These are phyloP conservation scores for Megaceryle alcyon DNA, from an alignment of 2,797 vertebrate species.

Conservation along the genomic window DNA sequence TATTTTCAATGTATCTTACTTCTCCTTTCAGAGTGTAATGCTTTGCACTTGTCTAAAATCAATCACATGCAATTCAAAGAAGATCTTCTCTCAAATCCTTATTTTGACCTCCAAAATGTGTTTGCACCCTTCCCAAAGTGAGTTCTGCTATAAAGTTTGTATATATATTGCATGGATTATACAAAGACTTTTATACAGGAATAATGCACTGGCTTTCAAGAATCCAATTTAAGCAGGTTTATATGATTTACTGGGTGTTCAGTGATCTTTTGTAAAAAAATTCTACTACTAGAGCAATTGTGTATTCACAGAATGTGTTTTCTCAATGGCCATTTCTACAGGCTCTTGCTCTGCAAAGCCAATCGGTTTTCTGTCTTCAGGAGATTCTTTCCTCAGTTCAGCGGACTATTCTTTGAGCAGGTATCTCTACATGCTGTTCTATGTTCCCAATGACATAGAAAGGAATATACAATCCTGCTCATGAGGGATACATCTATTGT, in stretches of 20 bases:
- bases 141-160: not conserved
- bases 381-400: not conserved
- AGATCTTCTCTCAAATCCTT: not conserved
- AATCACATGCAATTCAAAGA: not conserved
- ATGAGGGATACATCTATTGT: not conserved
- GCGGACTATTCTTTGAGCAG: not conserved
- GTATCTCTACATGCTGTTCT: not conserved
- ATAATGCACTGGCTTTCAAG: not conserved
- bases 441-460: not conserved
- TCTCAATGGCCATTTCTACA: not conserved
- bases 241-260: not conserved
- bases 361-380: not conserved
- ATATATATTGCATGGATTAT: not conserved
- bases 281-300: not conserved
- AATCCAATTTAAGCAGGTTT: not conserved
- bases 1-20: not conserved
- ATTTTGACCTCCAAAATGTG: not conserved
- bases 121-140: not conserved
- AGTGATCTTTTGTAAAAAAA: not conserved
- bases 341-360: not conserved
- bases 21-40: not conserved
- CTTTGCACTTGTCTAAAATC: slow-evolving; percentile 7
- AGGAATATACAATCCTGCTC: not conserved
- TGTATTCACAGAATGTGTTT: not conserved
- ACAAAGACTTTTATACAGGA: not conserved